phyloP scores from a whole-genome alignment of 2,888 invertebrate species.

The Vesta saturnalis region DNA sequence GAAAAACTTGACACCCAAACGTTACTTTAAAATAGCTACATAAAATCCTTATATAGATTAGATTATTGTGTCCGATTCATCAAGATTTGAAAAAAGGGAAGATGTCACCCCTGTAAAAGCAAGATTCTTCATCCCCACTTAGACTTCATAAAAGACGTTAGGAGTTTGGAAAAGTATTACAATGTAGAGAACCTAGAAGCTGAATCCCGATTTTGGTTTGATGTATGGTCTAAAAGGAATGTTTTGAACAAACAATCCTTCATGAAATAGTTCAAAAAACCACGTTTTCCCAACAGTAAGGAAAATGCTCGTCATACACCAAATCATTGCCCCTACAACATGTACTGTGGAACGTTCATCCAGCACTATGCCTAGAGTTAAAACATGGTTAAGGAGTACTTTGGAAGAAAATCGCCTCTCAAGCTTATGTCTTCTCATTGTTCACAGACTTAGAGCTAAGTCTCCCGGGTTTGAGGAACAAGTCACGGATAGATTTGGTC shows the following conservation, averaged over 20 bases:
- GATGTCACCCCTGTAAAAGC: neutral
- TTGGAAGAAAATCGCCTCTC: neutral
- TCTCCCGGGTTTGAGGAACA: neutral
- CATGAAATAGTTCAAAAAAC: neutral
- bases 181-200: neutral
- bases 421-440: constrained; percentile 7
- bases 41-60: neutral
- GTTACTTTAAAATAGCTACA: neutral
- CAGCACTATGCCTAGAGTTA: neutral
- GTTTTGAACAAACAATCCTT: neutral
- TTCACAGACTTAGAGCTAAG: neutral
- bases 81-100: neutral
- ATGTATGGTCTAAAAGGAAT: neutral
- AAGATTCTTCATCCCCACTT: neutral
- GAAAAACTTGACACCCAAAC: neutral
- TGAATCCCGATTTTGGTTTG: neutral
- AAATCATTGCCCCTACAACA: neutral
- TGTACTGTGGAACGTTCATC: neutral
- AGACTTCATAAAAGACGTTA: neutral
- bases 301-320: neutral
- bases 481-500: neutral
- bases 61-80: neutral
- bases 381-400: constrained; percentile 3
- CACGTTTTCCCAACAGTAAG: constrained; percentile 4
- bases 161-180: neutral